A percentile compares a stretch with the other conserved stretches of the same genome.
These are phyloP conservation scores for Agrochola macilenta DNA, from an alignment of 2,888 invertebrate genomes.

Conservation along the genomic window DNA sequence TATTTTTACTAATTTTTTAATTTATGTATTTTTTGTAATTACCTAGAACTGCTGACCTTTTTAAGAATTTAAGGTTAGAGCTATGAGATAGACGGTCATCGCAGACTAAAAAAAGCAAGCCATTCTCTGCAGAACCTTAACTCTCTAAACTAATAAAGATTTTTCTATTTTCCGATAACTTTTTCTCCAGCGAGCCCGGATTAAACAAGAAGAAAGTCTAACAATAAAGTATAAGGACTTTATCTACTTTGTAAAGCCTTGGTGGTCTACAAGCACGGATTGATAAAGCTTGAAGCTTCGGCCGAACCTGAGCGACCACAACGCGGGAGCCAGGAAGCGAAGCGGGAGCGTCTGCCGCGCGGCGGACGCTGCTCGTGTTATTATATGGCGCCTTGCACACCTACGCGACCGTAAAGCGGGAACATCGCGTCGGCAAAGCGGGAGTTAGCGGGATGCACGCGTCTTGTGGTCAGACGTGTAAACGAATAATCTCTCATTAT, in stretches of 20 bases:
- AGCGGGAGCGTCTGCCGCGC: too few relatives aligned
- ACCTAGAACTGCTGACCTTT: not conserved
- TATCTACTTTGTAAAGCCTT: constrained; percentile 11
- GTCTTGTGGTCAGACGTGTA: too few relatives aligned
- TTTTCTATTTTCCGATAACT: constrained; percentile 17
- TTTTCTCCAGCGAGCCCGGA: constrained; percentile 17
- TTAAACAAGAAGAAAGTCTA: constrained; percentile 33
- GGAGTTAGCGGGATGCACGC: too few relatives aligned
- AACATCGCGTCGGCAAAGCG: too few relatives aligned
- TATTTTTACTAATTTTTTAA: too few relatives aligned
- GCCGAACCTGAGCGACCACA: too few relatives aligned
- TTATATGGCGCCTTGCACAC: too few relatives aligned
- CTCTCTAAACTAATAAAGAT: not conserved
- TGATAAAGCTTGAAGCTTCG: not conserved
- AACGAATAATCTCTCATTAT: too few relatives aligned
- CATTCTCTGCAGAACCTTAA: not conserved
- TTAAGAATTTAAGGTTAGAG: not conserved
- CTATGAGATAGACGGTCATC: not conserved
- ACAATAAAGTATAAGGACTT: constrained; percentile 20
- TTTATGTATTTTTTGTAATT: not conserved
- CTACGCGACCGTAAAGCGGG: too few relatives aligned
- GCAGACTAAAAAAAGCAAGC: not conserved
- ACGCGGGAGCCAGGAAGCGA: too few relatives aligned
- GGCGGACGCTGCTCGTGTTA: too few relatives aligned
- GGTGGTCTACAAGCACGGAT: not conserved